These are phyloP conservation scores for Athetis lepigone DNA, from an alignment of 2,888 invertebrate genomes.

Conservation along the genomic window DNA sequence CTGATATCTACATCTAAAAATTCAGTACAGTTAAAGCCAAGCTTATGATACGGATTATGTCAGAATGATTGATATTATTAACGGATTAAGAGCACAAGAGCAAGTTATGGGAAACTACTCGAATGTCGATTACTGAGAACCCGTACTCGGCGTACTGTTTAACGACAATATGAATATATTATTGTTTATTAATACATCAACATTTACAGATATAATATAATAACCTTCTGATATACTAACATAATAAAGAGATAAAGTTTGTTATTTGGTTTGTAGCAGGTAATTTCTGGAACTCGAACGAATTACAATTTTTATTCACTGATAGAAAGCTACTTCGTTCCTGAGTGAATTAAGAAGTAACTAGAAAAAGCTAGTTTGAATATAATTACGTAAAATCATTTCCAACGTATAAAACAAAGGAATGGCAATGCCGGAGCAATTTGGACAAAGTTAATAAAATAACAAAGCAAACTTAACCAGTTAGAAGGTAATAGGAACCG, in stretches of 20 bases:
- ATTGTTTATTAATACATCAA: slow-evolving; percentile 34
- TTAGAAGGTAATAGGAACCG: slow-evolving; percentile 40
- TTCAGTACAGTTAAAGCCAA: slow-evolving; percentile 9
- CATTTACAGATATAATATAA: slow-evolving; percentile 19
- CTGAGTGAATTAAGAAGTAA: too few species aligned
- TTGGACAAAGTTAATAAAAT: slow-evolving; percentile 23
- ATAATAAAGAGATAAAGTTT: too few species aligned
- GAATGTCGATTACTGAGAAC: slow-evolving; percentile 36
- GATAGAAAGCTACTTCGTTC: too few species aligned
- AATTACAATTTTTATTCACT: too few species aligned
- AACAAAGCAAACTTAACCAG: slow-evolving; percentile 43
- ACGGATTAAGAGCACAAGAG: slow-evolving; percentile 41
- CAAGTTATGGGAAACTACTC: slow-evolving; percentile 35
- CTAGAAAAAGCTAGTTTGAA: too few species aligned
- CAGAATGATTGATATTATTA: slow-evolving; percentile 53
- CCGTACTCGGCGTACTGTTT: slow-evolving; percentile 14
- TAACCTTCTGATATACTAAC: slow-evolving; percentile 19
- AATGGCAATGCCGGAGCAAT: slow-evolving; percentile 21
- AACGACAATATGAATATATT: slow-evolving; percentile 46
- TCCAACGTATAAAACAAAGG: not conserved
- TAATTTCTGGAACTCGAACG: too few species aligned
- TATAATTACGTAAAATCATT: not conserved
- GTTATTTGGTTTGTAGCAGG: too few species aligned
- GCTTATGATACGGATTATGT: slow-evolving; percentile 27
- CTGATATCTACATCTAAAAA: slow-evolving; percentile 15